Evolutionary conservation across 53 echinoderm and acorn worm genomes (phyloP), one percentile per base, ranked within the genome.

Genomic region (Actinopyga echinites): DNA sequence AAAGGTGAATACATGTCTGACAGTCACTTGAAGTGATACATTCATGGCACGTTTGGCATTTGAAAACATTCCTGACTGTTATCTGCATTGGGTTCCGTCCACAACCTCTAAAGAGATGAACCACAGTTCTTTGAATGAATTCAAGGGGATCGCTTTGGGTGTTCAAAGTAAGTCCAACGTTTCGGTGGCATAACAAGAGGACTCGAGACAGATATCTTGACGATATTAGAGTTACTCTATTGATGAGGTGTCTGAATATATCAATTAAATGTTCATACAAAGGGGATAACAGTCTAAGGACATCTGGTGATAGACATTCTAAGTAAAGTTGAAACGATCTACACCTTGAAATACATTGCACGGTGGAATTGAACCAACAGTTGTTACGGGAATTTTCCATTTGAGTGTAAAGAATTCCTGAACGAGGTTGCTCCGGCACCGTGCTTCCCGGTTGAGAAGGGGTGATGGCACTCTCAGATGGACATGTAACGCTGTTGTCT

Each of bases 371-470:
- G 33, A 64, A 64, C 64, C 64, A 64, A 7, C 64, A 64, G 28
- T 64, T 64, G 30, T 64, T 64, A 26, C 28, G 64, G 29, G 64
- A 22, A 64, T 64, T 64, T 64, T 64, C 64, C 64, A 64, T 64
- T 64, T 30, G 30, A 30, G 64, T 8, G 11, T 64, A 64, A 60
- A 21, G n/a, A 60, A 60, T 9, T 60, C 60, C 20, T 17, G 22
- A 17, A 60, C 2, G n/a, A 60, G 2, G 60, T 8, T 60, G 60
- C 60, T 25, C 60, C 24, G 60, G 10, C 20, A 3, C 29, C 20
- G n/a, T 60, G 19, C n/a, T 60, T 29, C 30, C 32, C 28, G 11
- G 15, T 25, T 6, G 17, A 26, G 33, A 40, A 40, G 40, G 5
- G 10, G 40, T 10, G 40, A 2, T 40, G 40, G 6, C 40, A 40